These are phyloP conservation scores for Helicoverpa zea DNA, from an alignment of 1,140 invertebrate species.

Conservation along the genomic window DNA sequence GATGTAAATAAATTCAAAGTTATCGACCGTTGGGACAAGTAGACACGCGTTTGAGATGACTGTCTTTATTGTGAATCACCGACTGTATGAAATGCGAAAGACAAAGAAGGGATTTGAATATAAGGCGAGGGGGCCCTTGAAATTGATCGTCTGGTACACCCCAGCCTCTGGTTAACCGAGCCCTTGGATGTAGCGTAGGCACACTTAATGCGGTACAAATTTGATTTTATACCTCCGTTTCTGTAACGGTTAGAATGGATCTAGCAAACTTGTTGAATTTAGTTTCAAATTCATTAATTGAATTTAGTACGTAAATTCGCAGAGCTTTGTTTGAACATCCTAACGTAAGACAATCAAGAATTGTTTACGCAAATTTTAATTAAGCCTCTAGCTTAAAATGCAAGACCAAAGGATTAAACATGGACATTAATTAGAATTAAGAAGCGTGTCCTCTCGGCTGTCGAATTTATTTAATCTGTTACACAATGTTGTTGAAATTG, in stretches of 20 bases:
- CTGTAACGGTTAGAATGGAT: conserved; percentile 43
- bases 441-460: conserved; percentile 1
- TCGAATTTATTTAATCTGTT: conserved; percentile 13
- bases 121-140: conserved; percentile 81
- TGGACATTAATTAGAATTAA: conserved; percentile 35
- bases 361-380: conserved; percentile 21
- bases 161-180: conserved; percentile 80
- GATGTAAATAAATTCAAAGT: conserved; percentile 33
- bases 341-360: background rate
- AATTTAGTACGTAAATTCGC: conserved; percentile 5
- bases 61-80: conserved; percentile 72
- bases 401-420: conserved; percentile 30
- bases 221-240: conserved; percentile 70
- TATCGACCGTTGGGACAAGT: conserved; percentile 47
- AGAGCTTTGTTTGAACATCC: background rate
- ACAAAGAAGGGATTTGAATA: conserved; percentile 85
- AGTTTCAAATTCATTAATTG: conserved; percentile 17
- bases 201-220: conserved; percentile 79
- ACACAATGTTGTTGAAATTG: conserved; percentile 29
- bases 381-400: background rate
- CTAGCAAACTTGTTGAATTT: conserved; percentile 43
- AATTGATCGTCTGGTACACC: conserved; percentile 83
- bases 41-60: conserved; percentile 46
- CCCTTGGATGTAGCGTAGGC: conserved; percentile 68
- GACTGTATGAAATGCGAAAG: conserved; percentile 79